Evolutionary conservation across 2,888 invertebrate genomes (phyloP).

Genomic region (Dynastes tityus): DNA sequence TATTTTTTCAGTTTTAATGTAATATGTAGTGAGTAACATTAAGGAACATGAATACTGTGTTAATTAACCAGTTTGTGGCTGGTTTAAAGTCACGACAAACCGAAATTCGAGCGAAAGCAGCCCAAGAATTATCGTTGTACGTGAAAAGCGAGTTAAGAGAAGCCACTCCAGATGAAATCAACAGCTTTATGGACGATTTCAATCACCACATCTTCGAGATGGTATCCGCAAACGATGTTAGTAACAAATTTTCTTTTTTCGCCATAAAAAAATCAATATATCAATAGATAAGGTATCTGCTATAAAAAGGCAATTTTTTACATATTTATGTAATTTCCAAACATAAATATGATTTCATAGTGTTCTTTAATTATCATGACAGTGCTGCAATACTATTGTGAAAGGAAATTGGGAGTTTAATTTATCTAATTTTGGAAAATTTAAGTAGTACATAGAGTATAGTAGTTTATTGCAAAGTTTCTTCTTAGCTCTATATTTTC

Average conservation of each 20-base stretch:
- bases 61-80: conserved; percentile 86
- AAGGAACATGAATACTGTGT: conserved; percentile 72
- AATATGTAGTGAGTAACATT: conserved; percentile 18
- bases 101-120: conserved; percentile 88
- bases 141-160: conserved; percentile 93
- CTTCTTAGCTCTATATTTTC: too few species aligned
- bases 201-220: conserved; percentile 97
- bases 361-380: too few species aligned
- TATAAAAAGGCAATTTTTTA: neutral
- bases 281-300: neutral
- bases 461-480: too few species aligned
- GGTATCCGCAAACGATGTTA: conserved; percentile 92
- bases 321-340: neutral
- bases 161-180: conserved; percentile 91
- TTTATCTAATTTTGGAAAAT: too few species aligned
- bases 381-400: too few species aligned
- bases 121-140: conserved; percentile 91
- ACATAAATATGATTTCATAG: too few species aligned
- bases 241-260: conserved; percentile 4
- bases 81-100: conserved; percentile 92
- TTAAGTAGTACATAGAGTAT: too few species aligned
- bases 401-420: too few species aligned
- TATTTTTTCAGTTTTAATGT: conserved; percentile 4
- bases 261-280: neutral
- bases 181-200: conserved; percentile 93